These are phyloP conservation scores for Caiman crocodilus DNA, from an alignment of 2,797 vertebrate genomes.

Conservation along the genomic window DNA sequence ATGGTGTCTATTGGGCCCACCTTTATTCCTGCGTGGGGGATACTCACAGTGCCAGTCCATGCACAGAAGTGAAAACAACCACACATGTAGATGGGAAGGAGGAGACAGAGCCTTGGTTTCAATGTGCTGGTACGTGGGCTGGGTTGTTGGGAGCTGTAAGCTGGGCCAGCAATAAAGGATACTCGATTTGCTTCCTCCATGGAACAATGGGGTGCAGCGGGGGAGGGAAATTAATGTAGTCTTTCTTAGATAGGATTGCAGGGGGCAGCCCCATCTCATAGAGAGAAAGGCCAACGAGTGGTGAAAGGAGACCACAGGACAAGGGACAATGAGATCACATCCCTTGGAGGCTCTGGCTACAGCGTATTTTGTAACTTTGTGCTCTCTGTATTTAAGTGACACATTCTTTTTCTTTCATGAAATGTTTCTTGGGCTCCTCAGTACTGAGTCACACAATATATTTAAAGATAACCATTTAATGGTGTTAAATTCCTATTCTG, in stretches of 20 bases:
- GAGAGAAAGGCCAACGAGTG: not conserved
- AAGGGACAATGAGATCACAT: slow-evolving; percentile 8
- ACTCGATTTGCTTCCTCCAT: slow-evolving; percentile 9
- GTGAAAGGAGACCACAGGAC: not conserved
- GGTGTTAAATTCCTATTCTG: slow-evolving; percentile 58
- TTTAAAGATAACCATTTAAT: slow-evolving; percentile 60
- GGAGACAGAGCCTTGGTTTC: not conserved
- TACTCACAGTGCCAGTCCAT: not conserved
- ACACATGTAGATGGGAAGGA: not conserved
- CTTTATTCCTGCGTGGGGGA: not conserved
- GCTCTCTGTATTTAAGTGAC: slow-evolving; percentile 31
- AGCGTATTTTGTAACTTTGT: slow-evolving; percentile 21
- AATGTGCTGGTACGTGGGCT: not conserved
- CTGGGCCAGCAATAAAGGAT: not conserved
- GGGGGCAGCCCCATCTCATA: slow-evolving; percentile 2
- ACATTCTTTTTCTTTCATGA: not conserved
- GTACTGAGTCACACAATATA: not conserved
- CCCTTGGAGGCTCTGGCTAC: slow-evolving; percentile 13
- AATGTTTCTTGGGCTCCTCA: slow-evolving; percentile 11
- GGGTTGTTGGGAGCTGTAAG: not conserved
- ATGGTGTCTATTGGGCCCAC: not conserved
- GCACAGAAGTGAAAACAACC: fast-evolving
- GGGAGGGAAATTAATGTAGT: not conserved
- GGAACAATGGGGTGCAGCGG: not conserved
- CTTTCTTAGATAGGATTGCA: not conserved